Base-by-base conservation (phyloP, 2,888 invertebrate genomes). In the Drosophila fungiperda region DNA sequence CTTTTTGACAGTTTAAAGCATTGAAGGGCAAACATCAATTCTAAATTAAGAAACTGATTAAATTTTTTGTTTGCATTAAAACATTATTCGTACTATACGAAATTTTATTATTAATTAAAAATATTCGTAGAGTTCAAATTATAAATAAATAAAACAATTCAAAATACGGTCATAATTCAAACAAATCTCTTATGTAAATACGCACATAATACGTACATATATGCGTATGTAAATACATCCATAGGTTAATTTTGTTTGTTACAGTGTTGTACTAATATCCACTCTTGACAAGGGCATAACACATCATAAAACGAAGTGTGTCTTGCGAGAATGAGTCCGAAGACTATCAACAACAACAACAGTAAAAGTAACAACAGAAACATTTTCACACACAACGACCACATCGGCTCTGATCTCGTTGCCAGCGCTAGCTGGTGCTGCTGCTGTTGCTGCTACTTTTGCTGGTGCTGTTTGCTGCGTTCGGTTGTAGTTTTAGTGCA, bases 281-380 rank as follows among this genome's bases (percentile, higher is more conserved):
- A 68, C 78, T 73, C 74, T 78, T 67, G 52, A 74, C 78, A 78
- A 64, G 76, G 76, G 76, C 76, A 78, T 68, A 75, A 78, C 78
- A 76, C 65, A 75, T 78, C 78, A 76, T 78, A 76, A 76, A 76
- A 40, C 74, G 78, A 76, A 76, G 68, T 76, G 61, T 55, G 54
- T 36, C 53, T 74, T 68, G 74, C 68, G 78, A 78, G 76, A 78
- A 74, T 64, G 78, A 76, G 53, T 78, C 49, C 78, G 70, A 69
- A 58, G 52, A 58, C 42, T n/a, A 54, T 26, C 38, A 42, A 26
- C 23, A 65, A 49, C 42, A 45, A 3, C 11, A 45, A 12, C 42
- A 42, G 38, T 38, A 38, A 38, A 17, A 38, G 17, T 8, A 29
- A 52, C 32, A 33, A 36, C 26, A 38, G 11, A 17, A 38, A 53